Percentiles rank a stretch among this genome's conserved stretches.
phyloP scores from a whole-genome alignment of 1,140 invertebrate species.

The Saccostrea echinata region DNA sequence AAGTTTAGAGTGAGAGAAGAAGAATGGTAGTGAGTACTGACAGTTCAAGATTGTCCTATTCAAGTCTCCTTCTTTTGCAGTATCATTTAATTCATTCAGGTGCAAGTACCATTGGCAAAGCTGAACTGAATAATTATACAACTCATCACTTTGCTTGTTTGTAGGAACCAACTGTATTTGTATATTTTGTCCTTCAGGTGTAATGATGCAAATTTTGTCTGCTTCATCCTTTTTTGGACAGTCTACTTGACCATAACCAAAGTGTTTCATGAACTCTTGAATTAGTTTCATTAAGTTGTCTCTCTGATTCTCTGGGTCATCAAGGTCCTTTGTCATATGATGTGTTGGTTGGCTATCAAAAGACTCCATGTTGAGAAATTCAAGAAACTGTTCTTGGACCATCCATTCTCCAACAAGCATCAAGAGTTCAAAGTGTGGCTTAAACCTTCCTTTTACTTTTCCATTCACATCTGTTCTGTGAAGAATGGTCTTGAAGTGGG shows the following conservation, averaged over 20 bases:
- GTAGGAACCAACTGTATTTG: constrained; percentile 21
- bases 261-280: constrained; percentile 7
- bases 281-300: constrained; percentile 1
- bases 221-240: background rate
- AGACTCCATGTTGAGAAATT: constrained; percentile 19
- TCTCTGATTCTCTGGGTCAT: constrained; percentile 3
- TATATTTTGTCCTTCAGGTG: background rate
- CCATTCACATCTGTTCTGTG: constrained; percentile 37
- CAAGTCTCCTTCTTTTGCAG: constrained; percentile 43
- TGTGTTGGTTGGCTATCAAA: background rate
- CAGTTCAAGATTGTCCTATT: constrained; percentile 30
- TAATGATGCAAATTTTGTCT: background rate
- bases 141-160: constrained; percentile 32
- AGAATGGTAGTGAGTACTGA: background rate
- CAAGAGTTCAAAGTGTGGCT: constrained; percentile 29
- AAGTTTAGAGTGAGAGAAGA: constrained; percentile 25
- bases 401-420: background rate
- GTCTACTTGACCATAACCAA: background rate
- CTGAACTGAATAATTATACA: constrained; percentile 29
- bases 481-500: constrained; percentile 41
- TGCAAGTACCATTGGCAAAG: constrained; percentile 27
- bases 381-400: constrained; percentile 35
- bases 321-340: background rate
- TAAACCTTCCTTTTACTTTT: constrained; percentile 46
- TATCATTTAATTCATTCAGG: constrained; percentile 19